Evolutionary conservation across 53 echinoderm and acorn worm species (phyloP).

Genomic region (Antedon mediterranea): DNA sequence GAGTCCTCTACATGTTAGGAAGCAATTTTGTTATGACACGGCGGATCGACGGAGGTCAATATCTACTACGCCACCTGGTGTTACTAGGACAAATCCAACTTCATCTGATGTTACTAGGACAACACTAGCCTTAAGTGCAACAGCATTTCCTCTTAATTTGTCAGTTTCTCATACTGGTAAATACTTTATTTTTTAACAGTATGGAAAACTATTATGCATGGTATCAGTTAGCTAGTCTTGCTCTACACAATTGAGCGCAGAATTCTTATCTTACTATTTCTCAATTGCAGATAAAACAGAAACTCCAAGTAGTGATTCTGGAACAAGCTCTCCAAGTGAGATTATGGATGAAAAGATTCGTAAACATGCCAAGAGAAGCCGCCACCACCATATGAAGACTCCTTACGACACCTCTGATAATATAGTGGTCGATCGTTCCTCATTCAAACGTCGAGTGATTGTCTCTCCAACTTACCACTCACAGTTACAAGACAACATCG

Average conservation of each 20-base stretch:
- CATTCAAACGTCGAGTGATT: background rate
- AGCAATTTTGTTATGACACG: background rate
- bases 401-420: background rate
- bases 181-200: background rate
- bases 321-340: slow-evolving; percentile 48
- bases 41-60: background rate
- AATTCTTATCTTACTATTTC: no score
- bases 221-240: no score
- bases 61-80: background rate
- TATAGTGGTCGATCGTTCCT: background rate
- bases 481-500: background rate
- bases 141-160: background rate
- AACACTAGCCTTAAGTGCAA: background rate
- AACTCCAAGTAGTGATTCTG: slow-evolving; percentile 53
- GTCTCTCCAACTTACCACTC: background rate
- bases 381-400: background rate
- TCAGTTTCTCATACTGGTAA: background rate
- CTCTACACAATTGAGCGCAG: no score
- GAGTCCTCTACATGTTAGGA: background rate
- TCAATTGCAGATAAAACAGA: slow-evolving; percentile 25
- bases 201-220: no score
- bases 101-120: background rate
- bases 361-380: background rate
- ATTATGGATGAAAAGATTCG: slow-evolving; percentile 30
- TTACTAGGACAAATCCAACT: background rate